phyloP scores from a whole-genome alignment of 1,140 invertebrate genomes.

The Nylanderia fulva region DNA sequence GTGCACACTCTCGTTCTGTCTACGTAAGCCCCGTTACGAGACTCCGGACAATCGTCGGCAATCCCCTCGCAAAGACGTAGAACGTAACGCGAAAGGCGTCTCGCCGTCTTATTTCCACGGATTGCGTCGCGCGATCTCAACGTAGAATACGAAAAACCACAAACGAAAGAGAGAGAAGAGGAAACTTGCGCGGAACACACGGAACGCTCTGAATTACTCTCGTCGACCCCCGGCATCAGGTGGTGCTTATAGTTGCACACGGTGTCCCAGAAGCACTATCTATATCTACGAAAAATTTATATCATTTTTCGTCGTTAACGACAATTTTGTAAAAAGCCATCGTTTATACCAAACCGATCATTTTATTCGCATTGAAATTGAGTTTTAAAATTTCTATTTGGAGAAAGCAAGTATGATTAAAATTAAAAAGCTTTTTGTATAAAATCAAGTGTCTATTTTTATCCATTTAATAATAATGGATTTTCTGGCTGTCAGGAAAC shows the following conservation, averaged over 20 bases:
- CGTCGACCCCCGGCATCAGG: slow-evolving; percentile 8
- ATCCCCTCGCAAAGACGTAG: slow-evolving; percentile 12
- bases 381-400: not conserved
- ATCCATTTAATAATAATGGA: too few relatives aligned
- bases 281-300: not conserved
- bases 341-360: not conserved
- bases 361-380: too few relatives aligned
- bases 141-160: slow-evolving; percentile 16
- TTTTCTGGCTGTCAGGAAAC: too few relatives aligned
- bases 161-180: not conserved
- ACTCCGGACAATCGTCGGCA: slow-evolving; percentile 1
- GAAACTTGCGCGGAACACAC: not conserved
- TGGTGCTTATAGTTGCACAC: not conserved
- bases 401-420: not conserved
- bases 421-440: not conserved
- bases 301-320: not conserved
- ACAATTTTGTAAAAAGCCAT: not conserved
- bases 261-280: not conserved
- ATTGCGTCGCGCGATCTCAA: slow-evolving; percentile 24
- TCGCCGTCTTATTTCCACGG: not conserved
- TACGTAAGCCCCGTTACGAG: not conserved
- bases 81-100: slow-evolving; percentile 2
- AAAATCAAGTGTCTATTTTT: not conserved
- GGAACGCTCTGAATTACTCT: slow-evolving; percentile 39
- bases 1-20: slow-evolving; percentile 1